Conservation (phyloP, 2,797 vertebrate species). For the Amblyraja radiata region DNA sequence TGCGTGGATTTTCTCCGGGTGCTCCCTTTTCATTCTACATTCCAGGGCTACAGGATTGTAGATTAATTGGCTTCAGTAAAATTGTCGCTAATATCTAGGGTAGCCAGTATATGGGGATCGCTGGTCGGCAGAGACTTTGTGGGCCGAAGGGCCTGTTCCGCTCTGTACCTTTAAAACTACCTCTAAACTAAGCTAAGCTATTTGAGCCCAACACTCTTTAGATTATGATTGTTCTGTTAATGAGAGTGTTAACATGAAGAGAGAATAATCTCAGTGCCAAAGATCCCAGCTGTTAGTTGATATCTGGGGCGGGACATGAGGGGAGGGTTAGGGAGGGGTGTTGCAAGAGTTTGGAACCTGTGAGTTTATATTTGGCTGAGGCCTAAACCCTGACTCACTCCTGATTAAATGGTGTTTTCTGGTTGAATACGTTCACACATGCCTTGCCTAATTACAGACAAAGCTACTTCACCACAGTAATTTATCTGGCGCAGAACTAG, state of each 20-base stretch:
- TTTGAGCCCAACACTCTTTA: not conserved
- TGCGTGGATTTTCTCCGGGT: too few relatives aligned
- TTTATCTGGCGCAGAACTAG: not conserved
- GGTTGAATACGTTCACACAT: too few relatives aligned
- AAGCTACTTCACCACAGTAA: not conserved
- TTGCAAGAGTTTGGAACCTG: too few relatives aligned
- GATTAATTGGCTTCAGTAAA: too few relatives aligned
- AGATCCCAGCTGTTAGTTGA: too few relatives aligned
- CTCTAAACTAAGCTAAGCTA: not conserved
- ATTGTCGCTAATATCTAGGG: too few relatives aligned
- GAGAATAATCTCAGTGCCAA: not conserved
- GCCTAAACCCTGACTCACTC: not conserved
- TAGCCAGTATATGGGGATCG: too few relatives aligned
- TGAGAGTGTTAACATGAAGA: not conserved
- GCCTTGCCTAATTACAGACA: not conserved
- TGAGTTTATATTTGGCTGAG: not conserved
- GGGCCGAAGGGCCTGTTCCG: too few relatives aligned
- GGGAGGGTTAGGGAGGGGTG: not conserved
- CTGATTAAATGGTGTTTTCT: conserved; percentile 15
- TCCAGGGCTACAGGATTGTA: too few relatives aligned
- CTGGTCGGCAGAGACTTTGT: too few relatives aligned
- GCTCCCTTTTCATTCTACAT: too few relatives aligned
- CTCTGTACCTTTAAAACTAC: too few relatives aligned
- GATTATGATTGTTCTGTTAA: not conserved
- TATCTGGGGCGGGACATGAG: not conserved